Percentiles rank a stretch among this genome's conserved stretches.
Conservation (phyloP, 2,888 invertebrate genomes). For the Archips crataeganus region DNA sequence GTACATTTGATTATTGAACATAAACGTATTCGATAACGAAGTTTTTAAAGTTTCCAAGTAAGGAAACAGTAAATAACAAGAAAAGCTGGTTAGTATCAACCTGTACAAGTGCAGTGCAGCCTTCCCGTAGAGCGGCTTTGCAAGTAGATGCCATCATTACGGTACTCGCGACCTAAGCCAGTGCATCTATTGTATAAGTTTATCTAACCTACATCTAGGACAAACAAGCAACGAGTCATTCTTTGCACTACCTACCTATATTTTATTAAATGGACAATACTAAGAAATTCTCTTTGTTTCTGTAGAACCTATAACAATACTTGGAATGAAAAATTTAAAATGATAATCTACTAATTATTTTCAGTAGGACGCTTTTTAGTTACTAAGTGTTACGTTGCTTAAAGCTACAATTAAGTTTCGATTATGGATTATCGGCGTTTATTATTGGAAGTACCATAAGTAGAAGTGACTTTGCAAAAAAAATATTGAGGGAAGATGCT, state of each 20-base stretch:
- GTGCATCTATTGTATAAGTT: conserved; percentile 47
- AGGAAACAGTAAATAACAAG: conserved; percentile 54
- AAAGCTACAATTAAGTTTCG: too few relatives aligned
- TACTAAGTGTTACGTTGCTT: too few relatives aligned
- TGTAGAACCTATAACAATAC: not conserved
- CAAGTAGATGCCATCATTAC: conserved; percentile 67
- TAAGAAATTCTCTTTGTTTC: not conserved
- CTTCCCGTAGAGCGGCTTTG: conserved; percentile 43
- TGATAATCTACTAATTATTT: too few relatives aligned
- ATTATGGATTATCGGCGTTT: too few relatives aligned
- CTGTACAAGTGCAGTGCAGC: conserved; percentile 33
- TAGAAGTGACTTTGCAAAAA: too few relatives aligned
- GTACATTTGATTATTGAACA: not conserved
- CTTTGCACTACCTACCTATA: not conserved
- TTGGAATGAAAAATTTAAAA: too few relatives aligned
- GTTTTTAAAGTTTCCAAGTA: conserved; percentile 42
- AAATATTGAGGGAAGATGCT: too few relatives aligned
- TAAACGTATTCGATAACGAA: not conserved
- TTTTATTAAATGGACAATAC: not conserved
- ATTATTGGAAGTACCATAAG: too few relatives aligned
- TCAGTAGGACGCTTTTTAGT: too few relatives aligned
- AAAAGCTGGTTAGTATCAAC: conserved; percentile 52
- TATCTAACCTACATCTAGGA: conserved; percentile 40
- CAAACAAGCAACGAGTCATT: conserved; percentile 24
- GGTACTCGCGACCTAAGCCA: conserved; percentile 66